phyloP scores from a whole-genome alignment of 2,797 vertebrate genomes.

The Lemur catta region DNA sequence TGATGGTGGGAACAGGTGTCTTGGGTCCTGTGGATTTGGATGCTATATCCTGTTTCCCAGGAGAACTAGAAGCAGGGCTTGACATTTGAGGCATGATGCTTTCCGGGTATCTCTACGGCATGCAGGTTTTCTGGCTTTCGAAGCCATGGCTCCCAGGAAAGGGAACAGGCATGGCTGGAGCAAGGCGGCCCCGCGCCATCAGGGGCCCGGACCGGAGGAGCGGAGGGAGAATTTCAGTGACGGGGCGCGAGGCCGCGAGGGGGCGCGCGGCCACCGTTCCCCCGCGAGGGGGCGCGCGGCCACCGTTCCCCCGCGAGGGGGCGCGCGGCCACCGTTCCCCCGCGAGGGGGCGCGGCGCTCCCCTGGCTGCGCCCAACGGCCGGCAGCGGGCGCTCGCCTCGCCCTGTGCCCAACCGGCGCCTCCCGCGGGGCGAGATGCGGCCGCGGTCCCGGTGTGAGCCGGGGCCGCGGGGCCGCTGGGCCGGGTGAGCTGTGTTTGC shows the following conservation, averaged over 20 bases:
- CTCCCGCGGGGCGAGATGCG: fast-evolving
- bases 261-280: too few relatives aligned
- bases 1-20: not conserved
- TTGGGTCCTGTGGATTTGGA: not conserved
- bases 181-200: not conserved
- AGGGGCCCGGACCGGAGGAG: fast-evolving
- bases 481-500: too few relatives aligned
- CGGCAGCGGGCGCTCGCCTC: not conserved
- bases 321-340: too few relatives aligned
- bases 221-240: not conserved
- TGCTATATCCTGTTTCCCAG: not conserved
- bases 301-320: not conserved
- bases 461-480: too few relatives aligned
- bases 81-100: not conserved
- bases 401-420: not conserved
- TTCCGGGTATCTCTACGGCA: not conserved
- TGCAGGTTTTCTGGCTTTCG: too few relatives aligned
- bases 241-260: fast-evolving
- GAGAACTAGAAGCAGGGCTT: not conserved
- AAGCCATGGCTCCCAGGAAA: not conserved
- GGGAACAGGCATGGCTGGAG: too few relatives aligned
- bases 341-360: too few relatives aligned
- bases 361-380: not conserved
- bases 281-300: not conserved
- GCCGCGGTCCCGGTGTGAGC: not conserved